Conservation (phyloP, 1,140 invertebrate genomes). For the Drosophila trapezifrons region DNA sequence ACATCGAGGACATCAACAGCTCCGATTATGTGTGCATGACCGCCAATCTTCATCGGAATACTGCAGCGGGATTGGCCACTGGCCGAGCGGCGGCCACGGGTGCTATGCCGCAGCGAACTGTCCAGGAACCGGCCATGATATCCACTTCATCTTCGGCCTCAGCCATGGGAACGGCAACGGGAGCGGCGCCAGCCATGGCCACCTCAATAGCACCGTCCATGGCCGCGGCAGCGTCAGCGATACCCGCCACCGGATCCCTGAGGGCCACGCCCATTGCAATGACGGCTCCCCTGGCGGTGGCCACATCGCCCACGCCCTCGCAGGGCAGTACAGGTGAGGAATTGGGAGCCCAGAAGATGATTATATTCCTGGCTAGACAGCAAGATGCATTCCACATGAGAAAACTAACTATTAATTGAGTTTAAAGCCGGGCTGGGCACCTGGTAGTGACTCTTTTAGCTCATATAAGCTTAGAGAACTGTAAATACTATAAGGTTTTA, state of each 20-base stretch:
- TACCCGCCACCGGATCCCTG: constrained; percentile 43
- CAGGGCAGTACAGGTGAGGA: constrained; percentile 75
- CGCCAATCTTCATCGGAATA: constrained; percentile 85
- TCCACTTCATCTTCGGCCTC: background rate
- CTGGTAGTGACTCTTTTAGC: no score
- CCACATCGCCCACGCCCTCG: constrained; percentile 82
- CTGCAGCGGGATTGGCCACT: constrained; percentile 31
- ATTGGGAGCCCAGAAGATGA: background rate
- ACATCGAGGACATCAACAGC: constrained; percentile 87
- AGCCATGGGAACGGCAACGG: constrained; percentile 3
- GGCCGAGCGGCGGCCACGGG: constrained; percentile 16
- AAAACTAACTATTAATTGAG: no score
- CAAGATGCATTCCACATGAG: no score
- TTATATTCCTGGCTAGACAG: no score
- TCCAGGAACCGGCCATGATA: constrained; percentile 29
- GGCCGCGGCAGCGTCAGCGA: constrained; percentile 27
- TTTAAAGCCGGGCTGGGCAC: no score
- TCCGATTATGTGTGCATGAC: constrained; percentile 91
- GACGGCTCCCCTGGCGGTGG: constrained; percentile 64
- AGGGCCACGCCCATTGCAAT: constrained; percentile 68
- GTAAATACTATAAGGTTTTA: no score
- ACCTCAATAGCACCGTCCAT: constrained; percentile 12
- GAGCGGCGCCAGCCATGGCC: constrained; percentile 3
- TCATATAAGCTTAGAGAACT: no score
- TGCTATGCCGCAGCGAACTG: constrained; percentile 32